phyloP scores from a whole-genome alignment of 2,113 vertebrate genomes.

The Nicator chloris region DNA sequence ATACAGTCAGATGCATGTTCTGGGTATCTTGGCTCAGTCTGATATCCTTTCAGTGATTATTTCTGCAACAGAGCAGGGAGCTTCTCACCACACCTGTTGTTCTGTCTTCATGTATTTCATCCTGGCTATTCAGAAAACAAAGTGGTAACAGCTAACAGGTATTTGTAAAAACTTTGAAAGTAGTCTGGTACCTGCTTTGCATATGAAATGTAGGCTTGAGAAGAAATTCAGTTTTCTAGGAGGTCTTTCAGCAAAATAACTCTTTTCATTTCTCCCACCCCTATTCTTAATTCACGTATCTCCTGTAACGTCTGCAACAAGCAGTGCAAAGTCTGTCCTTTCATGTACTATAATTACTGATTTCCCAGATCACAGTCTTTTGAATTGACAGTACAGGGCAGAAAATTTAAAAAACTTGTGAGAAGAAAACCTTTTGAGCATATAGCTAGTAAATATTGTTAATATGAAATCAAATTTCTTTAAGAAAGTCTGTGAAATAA shows the following conservation, averaged over 20 bases:
- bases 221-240: not conserved
- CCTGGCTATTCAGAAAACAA: not conserved
- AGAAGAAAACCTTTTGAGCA: not conserved
- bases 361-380: not conserved
- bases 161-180: not conserved
- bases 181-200: not conserved
- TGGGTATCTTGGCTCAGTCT: not conserved
- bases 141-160: not conserved
- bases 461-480: not conserved
- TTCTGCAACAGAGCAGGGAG: not conserved
- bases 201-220: not conserved
- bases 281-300: not conserved
- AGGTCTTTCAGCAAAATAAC: not conserved
- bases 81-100: not conserved
- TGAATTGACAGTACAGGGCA: not conserved
- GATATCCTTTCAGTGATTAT: not conserved
- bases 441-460: not conserved
- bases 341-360: not conserved
- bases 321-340: not conserved
- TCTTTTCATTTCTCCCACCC: not conserved
- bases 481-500: not conserved
- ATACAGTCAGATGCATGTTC: rapidly evolving
- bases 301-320: not conserved
- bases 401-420: not conserved
- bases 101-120: not conserved